These are phyloP conservation scores for Castor canadensis DNA, from an alignment of 2,113 vertebrate genomes.

Conservation along the genomic window DNA sequence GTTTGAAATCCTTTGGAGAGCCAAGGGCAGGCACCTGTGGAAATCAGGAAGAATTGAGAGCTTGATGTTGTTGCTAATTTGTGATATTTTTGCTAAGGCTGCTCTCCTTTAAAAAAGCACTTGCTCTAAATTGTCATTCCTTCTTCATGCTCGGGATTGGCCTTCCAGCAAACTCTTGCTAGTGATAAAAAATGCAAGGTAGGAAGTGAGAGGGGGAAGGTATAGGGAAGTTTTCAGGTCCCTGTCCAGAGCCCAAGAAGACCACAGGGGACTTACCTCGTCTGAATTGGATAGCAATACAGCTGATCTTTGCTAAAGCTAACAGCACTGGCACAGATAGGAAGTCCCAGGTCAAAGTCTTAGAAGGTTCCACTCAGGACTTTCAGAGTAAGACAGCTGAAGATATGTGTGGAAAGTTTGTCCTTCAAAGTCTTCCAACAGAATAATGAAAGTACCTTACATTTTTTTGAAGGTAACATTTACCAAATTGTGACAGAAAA, in stretches of 20 bases:
- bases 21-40: conserved; percentile 79
- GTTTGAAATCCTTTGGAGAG: conserved; percentile 78
- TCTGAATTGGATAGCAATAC: neutral
- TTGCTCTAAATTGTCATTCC: conserved; percentile 43
- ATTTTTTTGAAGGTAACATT: neutral
- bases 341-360: neutral
- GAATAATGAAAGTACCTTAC: neutral
- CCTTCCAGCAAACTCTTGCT: conserved; percentile 19
- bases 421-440: neutral
- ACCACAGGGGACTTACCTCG: neutral
- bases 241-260: neutral
- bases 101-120: conserved; percentile 51
- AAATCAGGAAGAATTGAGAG: conserved; percentile 79
- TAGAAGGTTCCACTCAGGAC: neutral
- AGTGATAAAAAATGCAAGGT: conserved; percentile 35
- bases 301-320: neutral
- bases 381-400: neutral
- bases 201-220: conserved; percentile 29
- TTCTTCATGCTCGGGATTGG: conserved; percentile 8
- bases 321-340: neutral
- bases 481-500: neutral
- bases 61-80: conserved; percentile 79
- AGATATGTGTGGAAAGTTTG: neutral
- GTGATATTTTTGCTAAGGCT: conserved; percentile 72
- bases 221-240: conserved; percentile 27